These are phyloP conservation scores for Ianthella basta DNA, from an alignment of 37 sponge, comb jelly and placozoan species.

Conservation along the genomic window DNA sequence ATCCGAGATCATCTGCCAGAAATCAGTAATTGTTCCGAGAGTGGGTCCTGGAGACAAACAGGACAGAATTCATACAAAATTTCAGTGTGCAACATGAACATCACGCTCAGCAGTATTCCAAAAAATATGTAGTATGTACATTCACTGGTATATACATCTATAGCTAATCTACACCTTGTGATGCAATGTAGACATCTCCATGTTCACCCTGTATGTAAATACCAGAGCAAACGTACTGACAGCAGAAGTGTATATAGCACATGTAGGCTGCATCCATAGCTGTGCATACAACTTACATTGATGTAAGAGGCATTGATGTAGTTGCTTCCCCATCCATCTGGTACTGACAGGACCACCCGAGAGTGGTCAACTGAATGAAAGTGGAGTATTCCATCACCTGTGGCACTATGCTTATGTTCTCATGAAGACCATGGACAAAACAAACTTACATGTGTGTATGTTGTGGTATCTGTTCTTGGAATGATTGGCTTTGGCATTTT, in stretches of 20 bases:
- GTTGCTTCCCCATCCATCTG: conserved; percentile 64
- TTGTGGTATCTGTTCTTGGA: conserved; percentile 95
- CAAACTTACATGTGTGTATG: conserved; percentile 76
- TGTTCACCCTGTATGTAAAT: not conserved
- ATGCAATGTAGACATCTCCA: conserved; percentile 74
- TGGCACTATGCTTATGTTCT: conserved; percentile 85
- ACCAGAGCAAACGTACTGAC: not conserved
- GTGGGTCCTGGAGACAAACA: conserved; percentile 1
- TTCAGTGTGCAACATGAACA: too few relatives aligned
- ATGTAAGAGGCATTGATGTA: conserved; percentile 90
- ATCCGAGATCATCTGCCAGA: conserved; percentile 96
- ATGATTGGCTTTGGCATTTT: conserved; percentile 44
- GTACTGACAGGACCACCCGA: conserved; percentile 64
- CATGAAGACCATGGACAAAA: not conserved
- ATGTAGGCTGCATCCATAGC: not conserved
- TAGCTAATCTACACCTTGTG: conserved; percentile 67
- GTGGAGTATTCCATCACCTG: conserved; percentile 37
- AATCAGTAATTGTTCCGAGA: conserved; percentile 78
- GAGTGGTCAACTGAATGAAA: conserved; percentile 82
- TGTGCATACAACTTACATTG: conserved; percentile 22
- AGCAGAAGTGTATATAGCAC: too few relatives aligned
- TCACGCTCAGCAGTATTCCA: too few relatives aligned
- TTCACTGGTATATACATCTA: too few relatives aligned
- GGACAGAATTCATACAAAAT: too few relatives aligned
- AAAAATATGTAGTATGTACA: too few relatives aligned